Conservation (phyloP, 2,797 vertebrate genomes). For the Mormyrus proboscirostris region DNA sequence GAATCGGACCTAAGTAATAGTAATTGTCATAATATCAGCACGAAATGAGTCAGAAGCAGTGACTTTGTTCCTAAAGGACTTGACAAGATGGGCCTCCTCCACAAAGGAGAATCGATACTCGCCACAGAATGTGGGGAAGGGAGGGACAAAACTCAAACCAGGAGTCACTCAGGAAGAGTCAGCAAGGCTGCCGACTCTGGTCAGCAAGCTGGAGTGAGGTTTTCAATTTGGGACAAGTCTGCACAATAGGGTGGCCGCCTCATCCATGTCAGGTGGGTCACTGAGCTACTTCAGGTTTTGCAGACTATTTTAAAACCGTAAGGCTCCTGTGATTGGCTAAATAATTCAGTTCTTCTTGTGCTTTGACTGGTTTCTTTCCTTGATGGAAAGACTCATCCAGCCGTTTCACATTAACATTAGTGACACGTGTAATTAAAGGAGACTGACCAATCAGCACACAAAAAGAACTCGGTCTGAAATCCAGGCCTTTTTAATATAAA, state of each 20-base stretch:
- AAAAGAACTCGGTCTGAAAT: background rate
- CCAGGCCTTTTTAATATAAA: background rate
- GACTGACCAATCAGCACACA: background rate
- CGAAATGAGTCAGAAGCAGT: background rate
- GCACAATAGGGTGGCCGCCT: background rate
- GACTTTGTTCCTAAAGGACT: background rate
- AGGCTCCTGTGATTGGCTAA: background rate
- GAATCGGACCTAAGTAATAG: background rate
- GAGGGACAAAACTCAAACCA: background rate
- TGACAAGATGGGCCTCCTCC: background rate
- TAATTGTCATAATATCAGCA: background rate
- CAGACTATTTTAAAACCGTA: background rate
- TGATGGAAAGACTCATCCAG: background rate
- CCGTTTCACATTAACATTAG: background rate
- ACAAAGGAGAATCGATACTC: background rate
- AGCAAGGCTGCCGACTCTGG: background rate
- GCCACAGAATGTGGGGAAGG: background rate
- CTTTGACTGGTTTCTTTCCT: background rate
- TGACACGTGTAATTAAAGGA: background rate
- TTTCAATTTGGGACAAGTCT: background rate
- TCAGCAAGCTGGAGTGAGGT: background rate
- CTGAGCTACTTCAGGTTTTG: background rate
- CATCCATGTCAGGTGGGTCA: background rate
- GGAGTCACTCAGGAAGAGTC: background rate
- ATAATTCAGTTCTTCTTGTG: background rate